Evolutionary conservation across 2,113 vertebrate species (phyloP), one percentile per base, ranked within the genome.

Genomic region (Bagarius yarrelli): DNA sequence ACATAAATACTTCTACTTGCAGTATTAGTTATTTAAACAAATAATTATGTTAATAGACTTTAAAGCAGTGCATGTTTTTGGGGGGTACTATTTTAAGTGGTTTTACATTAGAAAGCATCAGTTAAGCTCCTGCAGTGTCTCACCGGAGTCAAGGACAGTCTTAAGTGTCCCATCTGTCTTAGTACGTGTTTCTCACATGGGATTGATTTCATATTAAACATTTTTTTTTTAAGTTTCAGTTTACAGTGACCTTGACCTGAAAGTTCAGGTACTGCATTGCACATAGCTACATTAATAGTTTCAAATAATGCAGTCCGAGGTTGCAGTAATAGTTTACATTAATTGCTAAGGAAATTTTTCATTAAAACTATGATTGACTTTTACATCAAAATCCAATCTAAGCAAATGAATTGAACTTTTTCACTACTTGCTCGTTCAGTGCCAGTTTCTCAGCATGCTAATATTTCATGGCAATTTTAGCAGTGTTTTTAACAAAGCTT

Each of bases 401-500:
- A 30, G 15, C 0, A 9, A 30, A 61, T 61, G 4, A 61, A 27
- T 15, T 3, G 12, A 30, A 61, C 36, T 5, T 40, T 13, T 69
- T 44, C 13, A 47, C 5, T 34, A 44, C 19, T 15, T 44, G 34
- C 16, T 18, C 25, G 2, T 71, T 52, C 44, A 52, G 25, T 19
- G 16, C 8, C 52, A 11, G 15, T 71, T 27, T 71, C 44, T 50
- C 67, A 27, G 67, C n/a, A 30, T 3, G n/a, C n/a, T 70, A 71
- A 50, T 14, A 12, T 71, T 30, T 52, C 2, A 4, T 30, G n/a
- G 8, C 15, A 25, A 25, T 25, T 25, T 69, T 47, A 53, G 23
- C 23, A 27, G 23, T 47, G 67, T 50, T 86, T 83, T 72, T 73
- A 81, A 34, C 34, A 72, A 82, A 79, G 73, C 83, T 64, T 79